These are phyloP conservation scores for Enteromius anoplus DNA, from an alignment of 2,797 vertebrate genomes.

Conservation along the genomic window DNA sequence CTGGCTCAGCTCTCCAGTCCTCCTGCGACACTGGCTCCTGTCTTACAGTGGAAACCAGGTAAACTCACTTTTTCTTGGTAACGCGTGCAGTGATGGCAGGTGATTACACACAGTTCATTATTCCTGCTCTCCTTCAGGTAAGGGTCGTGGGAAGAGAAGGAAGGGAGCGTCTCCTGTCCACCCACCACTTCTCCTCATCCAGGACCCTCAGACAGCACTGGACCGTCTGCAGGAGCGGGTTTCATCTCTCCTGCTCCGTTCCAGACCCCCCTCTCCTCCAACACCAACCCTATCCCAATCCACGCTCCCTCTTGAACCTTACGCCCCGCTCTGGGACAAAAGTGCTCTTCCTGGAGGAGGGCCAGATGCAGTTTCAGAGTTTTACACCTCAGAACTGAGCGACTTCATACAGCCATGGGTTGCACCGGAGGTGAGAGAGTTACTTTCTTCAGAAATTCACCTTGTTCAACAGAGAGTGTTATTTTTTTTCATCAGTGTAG, in stretches of 20 bases:
- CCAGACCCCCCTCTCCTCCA: slow-evolving; percentile 70
- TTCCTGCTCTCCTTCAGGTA: slow-evolving; percentile 70
- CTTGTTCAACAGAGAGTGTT: too few species aligned
- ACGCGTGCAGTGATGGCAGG: not conserved
- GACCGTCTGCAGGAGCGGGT: slow-evolving; percentile 82
- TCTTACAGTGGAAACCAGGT: slow-evolving; percentile 68
- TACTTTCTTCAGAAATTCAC: not conserved
- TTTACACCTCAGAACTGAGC: slow-evolving; percentile 77
- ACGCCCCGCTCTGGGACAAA: slow-evolving; percentile 83
- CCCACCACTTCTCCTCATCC: slow-evolving; percentile 82
- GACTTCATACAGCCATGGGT: slow-evolving; percentile 74
- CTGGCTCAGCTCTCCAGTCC: slow-evolving; percentile 33
- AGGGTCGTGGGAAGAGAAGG: slow-evolving; percentile 71
- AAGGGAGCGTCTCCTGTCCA: slow-evolving; percentile 65
- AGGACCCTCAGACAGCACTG: slow-evolving; percentile 76
- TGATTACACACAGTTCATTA: not conserved
- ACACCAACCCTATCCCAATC: slow-evolving; percentile 80
- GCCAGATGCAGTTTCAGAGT: slow-evolving; percentile 64
- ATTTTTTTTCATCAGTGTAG: not conserved
- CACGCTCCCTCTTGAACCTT: slow-evolving; percentile 66
- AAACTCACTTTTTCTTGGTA: not conserved
- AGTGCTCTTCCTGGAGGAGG: slow-evolving; percentile 76
- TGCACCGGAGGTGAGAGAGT: slow-evolving; percentile 71
- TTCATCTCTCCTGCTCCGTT: slow-evolving; percentile 78
- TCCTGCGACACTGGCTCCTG: slow-evolving; percentile 21